Conservation (phyloP, 2,797 vertebrate species). For the Delichon dasypus region DNA sequence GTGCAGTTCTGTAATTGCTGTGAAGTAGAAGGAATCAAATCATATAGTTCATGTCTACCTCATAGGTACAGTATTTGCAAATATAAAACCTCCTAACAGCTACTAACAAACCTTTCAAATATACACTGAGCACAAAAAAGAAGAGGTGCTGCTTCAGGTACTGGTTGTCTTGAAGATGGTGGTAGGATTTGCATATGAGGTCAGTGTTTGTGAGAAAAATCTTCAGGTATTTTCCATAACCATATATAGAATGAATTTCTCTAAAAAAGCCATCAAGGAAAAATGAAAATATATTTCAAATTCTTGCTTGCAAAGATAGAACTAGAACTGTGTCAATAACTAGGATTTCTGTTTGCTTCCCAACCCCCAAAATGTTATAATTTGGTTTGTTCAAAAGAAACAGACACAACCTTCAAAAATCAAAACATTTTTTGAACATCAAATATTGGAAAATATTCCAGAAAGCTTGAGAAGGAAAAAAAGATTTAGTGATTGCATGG, state of each 20-base stretch:
- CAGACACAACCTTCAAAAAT: rapidly evolving
- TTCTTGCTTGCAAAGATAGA: neutral
- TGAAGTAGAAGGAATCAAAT: neutral
- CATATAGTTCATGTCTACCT: neutral
- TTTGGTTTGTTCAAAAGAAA: neutral
- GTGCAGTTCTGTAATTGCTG: neutral
- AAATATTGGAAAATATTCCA: neutral
- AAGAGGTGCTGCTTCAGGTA: neutral
- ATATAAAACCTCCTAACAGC: neutral
- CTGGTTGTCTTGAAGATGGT: neutral
- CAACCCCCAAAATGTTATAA: neutral
- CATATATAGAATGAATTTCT: neutral
- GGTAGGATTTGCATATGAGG: neutral
- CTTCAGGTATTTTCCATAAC: neutral
- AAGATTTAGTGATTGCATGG: neutral
- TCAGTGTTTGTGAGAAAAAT: neutral
- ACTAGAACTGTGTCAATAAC: neutral
- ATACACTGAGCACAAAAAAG: neutral
- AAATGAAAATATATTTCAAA: neutral
- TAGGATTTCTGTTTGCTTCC: neutral
- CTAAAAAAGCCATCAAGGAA: neutral
- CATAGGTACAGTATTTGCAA: neutral
- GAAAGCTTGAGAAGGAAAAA: neutral
- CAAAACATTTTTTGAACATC: neutral
- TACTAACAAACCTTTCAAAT: neutral